Percentiles rank a stretch among this genome's conserved stretches.
Conservation (phyloP, 2,888 invertebrate species). For the Augochlorella aurata region DNA sequence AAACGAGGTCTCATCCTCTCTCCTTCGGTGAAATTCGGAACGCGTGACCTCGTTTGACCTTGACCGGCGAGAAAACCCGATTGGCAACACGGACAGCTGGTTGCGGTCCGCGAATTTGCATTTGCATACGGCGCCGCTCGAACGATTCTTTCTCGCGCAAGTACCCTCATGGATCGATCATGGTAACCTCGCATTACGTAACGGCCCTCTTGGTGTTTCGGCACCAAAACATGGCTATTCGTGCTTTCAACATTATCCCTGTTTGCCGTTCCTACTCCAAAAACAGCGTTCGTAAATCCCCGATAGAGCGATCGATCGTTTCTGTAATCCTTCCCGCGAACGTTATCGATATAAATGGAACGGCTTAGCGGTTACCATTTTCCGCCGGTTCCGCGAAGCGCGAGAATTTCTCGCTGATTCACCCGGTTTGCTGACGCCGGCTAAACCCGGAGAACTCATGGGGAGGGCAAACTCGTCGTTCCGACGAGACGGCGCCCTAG, state of each 20-base stretch:
- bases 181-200: neutral
- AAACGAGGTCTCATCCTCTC: constrained; percentile 14
- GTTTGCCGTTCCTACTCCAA: neutral
- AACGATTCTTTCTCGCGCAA: neutral
- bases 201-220: neutral
- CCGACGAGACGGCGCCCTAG: constrained; percentile 3
- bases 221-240: neutral
- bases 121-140: constrained; percentile 9
- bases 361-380: constrained; percentile 1
- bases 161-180: neutral
- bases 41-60: constrained; percentile 65
- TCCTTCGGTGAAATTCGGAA: constrained; percentile 49
- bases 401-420: constrained; percentile 37
- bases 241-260: neutral
- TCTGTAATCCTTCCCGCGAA: neutral
- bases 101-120: constrained; percentile 34
- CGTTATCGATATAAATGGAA: neutral
- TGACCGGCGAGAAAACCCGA: constrained; percentile 40
- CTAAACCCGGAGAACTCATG: constrained; percentile 10
- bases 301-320: neutral
- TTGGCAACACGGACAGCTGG: constrained; percentile 30
- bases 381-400: constrained; percentile 16
- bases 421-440: constrained; percentile 20
- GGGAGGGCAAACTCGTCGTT: neutral
- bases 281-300: neutral